Percentiles rank a stretch among this genome's conserved stretches.
These are phyloP conservation scores for Lampris megalopsis DNA, from an alignment of 2,113 vertebrate species.

Conservation along the genomic window DNA sequence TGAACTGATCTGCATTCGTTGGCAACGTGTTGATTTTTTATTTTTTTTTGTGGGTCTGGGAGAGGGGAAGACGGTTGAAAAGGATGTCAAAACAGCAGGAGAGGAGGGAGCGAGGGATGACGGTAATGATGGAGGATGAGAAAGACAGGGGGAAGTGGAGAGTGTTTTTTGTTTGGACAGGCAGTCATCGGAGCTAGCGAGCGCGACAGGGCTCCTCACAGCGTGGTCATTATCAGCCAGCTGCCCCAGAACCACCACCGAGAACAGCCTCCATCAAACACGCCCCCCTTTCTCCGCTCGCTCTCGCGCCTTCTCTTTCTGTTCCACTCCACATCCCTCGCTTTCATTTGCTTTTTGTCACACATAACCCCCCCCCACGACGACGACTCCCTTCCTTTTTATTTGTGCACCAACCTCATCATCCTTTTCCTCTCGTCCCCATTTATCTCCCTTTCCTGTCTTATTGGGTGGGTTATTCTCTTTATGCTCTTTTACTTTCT, in stretches of 20 bases:
- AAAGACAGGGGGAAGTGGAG: neutral
- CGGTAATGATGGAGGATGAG: constrained; percentile 11
- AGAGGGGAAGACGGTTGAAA: neutral
- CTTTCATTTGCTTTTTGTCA: constrained; percentile 48
- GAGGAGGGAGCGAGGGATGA: constrained; percentile 10
- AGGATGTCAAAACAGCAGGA: neutral
- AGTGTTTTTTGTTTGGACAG: constrained; percentile 11
- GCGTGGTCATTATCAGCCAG: constrained; percentile 37
- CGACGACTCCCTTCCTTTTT: constrained; percentile 22
- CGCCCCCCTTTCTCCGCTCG: neutral
- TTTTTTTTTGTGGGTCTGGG: neutral
- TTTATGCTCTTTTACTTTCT: neutral
- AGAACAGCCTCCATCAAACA: constrained; percentile 12
- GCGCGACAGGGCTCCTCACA: neutral
- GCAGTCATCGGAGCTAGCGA: constrained; percentile 45
- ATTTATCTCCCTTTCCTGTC: constrained; percentile 33
- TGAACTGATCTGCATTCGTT: constrained; percentile 9
- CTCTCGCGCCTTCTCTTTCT: neutral
- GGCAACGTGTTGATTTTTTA: neutral
- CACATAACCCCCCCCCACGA: constrained; percentile 13
- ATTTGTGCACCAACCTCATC: constrained; percentile 53
- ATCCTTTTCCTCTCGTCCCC: constrained; percentile 24
- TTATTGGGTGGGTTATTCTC: constrained; percentile 9
- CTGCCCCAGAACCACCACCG: constrained; percentile 22
- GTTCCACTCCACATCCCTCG: neutral